Conservation (phyloP, 2,113 vertebrate species). For the Numenius arquata region DNA sequence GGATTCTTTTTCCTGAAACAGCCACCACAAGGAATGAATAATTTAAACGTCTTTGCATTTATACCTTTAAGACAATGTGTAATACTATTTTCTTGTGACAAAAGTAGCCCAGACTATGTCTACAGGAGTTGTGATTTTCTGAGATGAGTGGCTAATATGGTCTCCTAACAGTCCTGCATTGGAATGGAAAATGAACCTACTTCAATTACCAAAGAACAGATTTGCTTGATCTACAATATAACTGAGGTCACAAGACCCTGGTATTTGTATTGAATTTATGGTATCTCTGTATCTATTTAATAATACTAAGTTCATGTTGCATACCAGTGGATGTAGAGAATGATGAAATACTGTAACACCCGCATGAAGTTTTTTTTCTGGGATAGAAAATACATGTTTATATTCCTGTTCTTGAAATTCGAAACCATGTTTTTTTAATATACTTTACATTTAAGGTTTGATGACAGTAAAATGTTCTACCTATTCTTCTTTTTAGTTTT, state of each 20-base stretch:
- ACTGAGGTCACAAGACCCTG: slow-evolving; percentile 5
- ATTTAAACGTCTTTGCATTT: background rate
- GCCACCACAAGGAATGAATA: background rate
- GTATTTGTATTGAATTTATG: slow-evolving; percentile 40
- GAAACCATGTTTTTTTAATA: slow-evolving; percentile 49
- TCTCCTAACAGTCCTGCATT: slow-evolving; percentile 32
- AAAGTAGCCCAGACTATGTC: background rate
- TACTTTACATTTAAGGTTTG: slow-evolving; percentile 54
- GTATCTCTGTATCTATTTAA: slow-evolving; percentile 41
- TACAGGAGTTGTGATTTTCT: background rate
- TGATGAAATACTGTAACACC: slow-evolving; percentile 20
- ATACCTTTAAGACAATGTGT: background rate
- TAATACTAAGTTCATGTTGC: slow-evolving; percentile 26
- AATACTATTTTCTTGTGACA: background rate
- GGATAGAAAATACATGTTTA: slow-evolving; percentile 40
- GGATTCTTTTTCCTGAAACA: background rate
- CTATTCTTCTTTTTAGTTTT: slow-evolving; percentile 44
- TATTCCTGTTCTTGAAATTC: slow-evolving; percentile 55
- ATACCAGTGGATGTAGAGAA: slow-evolving; percentile 38
- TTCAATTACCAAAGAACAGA: slow-evolving; percentile 74
- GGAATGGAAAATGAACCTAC: slow-evolving; percentile 40
- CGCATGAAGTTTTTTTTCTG: slow-evolving; percentile 30
- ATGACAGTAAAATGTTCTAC: slow-evolving; percentile 60
- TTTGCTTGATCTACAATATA: slow-evolving; percentile 55
- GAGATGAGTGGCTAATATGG: background rate